phyloP scores from a whole-genome alignment of 1,140 invertebrate genomes.

The Phymorhynchus buccinoides region DNA sequence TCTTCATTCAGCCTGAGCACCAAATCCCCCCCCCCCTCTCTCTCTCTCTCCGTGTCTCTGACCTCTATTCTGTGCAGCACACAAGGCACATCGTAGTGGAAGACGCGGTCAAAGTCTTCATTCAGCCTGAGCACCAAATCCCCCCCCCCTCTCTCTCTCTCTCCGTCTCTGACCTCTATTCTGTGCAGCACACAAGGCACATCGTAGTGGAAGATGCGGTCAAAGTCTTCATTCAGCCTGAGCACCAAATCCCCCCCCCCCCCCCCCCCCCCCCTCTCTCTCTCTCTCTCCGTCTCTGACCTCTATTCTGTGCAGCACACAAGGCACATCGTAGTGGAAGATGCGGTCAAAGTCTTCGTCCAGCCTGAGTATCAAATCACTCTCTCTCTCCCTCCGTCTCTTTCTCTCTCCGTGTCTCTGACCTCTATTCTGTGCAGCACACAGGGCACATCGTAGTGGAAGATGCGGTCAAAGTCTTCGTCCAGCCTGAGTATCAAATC shows the following conservation, averaged over 20 bases:
- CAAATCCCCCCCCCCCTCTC: too few relatives aligned
- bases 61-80: constrained; percentile 81
- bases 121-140: constrained; percentile 81
- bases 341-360: constrained; percentile 82
- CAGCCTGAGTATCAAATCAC: constrained; percentile 82
- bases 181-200: constrained; percentile 79
- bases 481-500: constrained; percentile 83
- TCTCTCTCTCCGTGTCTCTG: too few relatives aligned
- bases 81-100: constrained; percentile 80
- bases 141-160: too few relatives aligned
- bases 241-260: too few relatives aligned
- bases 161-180: constrained; percentile 81
- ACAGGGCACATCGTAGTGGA: constrained; percentile 79
- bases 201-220: constrained; percentile 76
- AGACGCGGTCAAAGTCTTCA: constrained; percentile 80
- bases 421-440: constrained; percentile 81
- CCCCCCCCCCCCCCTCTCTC: too few relatives aligned
- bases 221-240: constrained; percentile 82
- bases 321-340: constrained; percentile 78
- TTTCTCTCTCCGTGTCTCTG: too few relatives aligned
- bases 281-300: too few relatives aligned
- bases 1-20: too few relatives aligned
- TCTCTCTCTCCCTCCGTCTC: too few relatives aligned
- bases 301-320: constrained; percentile 79
- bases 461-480: constrained; percentile 80